Base-by-base conservation (phyloP, 2,888 invertebrate species). In the Ormyrus nitidulus region DNA sequence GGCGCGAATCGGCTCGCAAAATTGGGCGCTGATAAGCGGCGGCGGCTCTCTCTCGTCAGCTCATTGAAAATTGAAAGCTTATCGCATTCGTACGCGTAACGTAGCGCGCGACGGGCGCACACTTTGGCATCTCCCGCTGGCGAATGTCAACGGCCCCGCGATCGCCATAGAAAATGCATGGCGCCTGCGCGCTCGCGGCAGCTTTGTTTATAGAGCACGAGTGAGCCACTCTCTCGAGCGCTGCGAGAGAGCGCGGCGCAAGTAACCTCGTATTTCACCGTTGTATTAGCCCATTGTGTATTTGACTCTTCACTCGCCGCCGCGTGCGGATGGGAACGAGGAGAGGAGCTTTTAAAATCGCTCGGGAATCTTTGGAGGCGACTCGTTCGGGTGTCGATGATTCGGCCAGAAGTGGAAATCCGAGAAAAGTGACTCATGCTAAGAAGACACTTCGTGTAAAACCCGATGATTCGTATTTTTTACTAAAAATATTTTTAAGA, bases 21-120 rank as follows among this genome's bases (percentile, higher is more conserved):
- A 59, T 68, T 68, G 49, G 51, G 19, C 9, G 19, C 46, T 19
- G 65, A 66, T 66, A 66, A 66, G 51, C 65, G 3, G 34, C 4
- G 34, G 4, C 34, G n/a, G 51, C 51, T 49, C 58, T 13, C 34
- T n/a, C 64, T 46, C 34, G 11, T 44, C 11, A 11, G n/a, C 64
- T 64, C 69, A 46, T 69, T 54, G 56, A 56, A 69, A 69, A 69
- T 69, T 54, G 56, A 69, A 69, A 69, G 69, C 69, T 8, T 10
- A 10, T 34, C 51, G 49, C 11, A 64, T 44, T 48, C 64, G 34
- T 5, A 8, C 19, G 53, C 44, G 34, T 34, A 13, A 44, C 56
- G 56, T 44, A 68, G n/a, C 48, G 19, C 10, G 53, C 9, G 10
- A 7, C 49, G 13, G 48, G 49, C 44, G 13, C 44, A 34, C 44